phyloP scores from a whole-genome alignment of 2,113 vertebrate genomes.

The Regulus satrapa region DNA sequence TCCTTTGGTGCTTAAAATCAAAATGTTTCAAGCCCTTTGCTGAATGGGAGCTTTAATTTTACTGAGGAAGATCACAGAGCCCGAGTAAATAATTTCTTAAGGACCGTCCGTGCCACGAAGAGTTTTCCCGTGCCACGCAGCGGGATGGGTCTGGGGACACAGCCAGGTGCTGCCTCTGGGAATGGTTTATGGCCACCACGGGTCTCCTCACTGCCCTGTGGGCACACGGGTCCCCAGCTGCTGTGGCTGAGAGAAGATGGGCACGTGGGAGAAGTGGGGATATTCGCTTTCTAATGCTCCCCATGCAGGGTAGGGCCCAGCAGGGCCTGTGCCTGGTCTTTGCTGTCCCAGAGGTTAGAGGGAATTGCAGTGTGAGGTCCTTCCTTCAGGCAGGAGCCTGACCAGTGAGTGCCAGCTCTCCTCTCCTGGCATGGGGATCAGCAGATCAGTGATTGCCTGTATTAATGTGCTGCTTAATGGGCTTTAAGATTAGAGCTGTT shows the following conservation, averaged over 20 bases:
- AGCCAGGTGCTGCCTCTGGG: neutral
- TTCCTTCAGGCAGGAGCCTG: neutral
- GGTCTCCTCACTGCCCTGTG: neutral
- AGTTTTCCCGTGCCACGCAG: neutral
- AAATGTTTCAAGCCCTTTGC: neutral
- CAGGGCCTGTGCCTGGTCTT: neutral
- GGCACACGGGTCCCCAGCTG: fast-evolving
- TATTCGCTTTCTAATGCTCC: neutral
- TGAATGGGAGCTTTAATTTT: neutral
- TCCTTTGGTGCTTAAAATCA: neutral
- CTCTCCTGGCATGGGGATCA: neutral
- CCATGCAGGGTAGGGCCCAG: fast-evolving
- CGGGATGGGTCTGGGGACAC: neutral
- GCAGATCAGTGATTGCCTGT: no score
- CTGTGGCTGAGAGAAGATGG: neutral
- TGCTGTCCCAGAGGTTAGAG: neutral
- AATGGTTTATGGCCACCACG: neutral
- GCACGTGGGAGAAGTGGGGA: neutral
- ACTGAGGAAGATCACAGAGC: slow-evolving; percentile 8
- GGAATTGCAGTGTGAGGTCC: neutral
- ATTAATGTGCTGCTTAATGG: neutral
- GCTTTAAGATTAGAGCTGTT: slow-evolving; percentile 18
- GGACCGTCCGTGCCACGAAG: neutral
- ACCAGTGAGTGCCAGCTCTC: neutral
- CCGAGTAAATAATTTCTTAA: neutral